phyloP scores from a whole-genome alignment of 2,888 invertebrate species.

The Catocala nupta region DNA sequence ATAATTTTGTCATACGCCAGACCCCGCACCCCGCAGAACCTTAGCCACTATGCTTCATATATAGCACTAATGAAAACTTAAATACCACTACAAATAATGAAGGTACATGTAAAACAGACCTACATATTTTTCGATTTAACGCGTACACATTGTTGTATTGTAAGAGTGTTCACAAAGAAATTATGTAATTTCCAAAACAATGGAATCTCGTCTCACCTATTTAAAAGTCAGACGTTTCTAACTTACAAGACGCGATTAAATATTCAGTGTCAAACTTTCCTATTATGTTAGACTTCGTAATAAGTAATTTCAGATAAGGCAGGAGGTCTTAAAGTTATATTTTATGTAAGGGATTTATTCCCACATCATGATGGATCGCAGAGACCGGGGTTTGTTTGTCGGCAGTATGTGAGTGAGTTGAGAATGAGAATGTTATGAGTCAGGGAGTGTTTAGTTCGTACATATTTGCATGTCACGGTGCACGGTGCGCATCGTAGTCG shows the following conservation, averaged over 20 bases:
- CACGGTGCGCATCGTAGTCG: slow-evolving; percentile 15
- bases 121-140: slow-evolving; percentile 38
- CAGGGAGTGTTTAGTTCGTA: slow-evolving; percentile 17
- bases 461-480: slow-evolving; percentile 58
- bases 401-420: slow-evolving; percentile 11
- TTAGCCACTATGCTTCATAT: slow-evolving; percentile 11
- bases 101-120: slow-evolving; percentile 22
- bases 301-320: slow-evolving; percentile 7
- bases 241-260: slow-evolving; percentile 32
- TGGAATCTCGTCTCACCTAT: slow-evolving; percentile 39
- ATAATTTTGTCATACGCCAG: slow-evolving; percentile 53
- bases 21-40: slow-evolving; percentile 14
- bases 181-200: slow-evolving; percentile 52
- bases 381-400: background rate
- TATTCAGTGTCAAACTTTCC: slow-evolving; percentile 43
- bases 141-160: slow-evolving; percentile 50
- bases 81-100: slow-evolving; percentile 12
- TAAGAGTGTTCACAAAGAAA: slow-evolving; percentile 51
- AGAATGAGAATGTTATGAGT: slow-evolving; percentile 21
- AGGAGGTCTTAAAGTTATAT: background rate
- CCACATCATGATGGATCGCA: slow-evolving; percentile 1
- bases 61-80: slow-evolving; percentile 8
- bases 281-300: slow-evolving; percentile 13
- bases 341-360: slow-evolving; percentile 9
- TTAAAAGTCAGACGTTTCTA: slow-evolving; percentile 39